Evolutionary conservation across 2,888 invertebrate genomes (phyloP).

Genomic region (Aphrophora alni): DNA sequence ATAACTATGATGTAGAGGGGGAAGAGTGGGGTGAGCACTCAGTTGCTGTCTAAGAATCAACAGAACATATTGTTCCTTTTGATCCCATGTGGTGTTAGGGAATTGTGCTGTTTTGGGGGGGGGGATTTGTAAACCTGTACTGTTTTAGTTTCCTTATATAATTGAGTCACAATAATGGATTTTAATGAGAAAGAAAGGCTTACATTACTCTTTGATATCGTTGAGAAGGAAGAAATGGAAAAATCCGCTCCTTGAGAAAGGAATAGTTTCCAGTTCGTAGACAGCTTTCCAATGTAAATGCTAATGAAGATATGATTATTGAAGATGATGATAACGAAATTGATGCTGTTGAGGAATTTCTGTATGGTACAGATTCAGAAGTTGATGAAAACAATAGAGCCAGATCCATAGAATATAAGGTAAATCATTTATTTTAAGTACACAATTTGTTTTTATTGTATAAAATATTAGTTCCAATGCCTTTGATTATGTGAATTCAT

Average conservation of each 20-base stretch:
- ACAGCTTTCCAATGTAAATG: not conserved
- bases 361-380: not conserved
- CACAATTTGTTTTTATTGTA: too few relatives aligned
- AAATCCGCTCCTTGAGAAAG: slow-evolving; percentile 4
- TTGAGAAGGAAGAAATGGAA: not conserved
- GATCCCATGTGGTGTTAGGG: too few relatives aligned
- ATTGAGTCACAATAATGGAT: not conserved
- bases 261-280: too few relatives aligned
- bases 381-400: not conserved
- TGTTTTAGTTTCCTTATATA: too few relatives aligned
- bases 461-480: too few relatives aligned
- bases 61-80: too few relatives aligned
- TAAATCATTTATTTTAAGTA: not conserved
- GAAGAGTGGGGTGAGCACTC: too few relatives aligned
- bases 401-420: not conserved
- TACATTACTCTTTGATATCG: not conserved
- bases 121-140: too few relatives aligned
- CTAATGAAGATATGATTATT: not conserved
- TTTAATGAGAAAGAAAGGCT: not conserved
- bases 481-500: too few relatives aligned
- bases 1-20: too few relatives aligned
- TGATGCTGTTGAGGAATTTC: slow-evolving; percentile 3
- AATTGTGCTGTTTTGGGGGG: too few relatives aligned
- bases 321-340: not conserved
- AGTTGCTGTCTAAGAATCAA: too few relatives aligned